Percentiles rank a stretch among this genome's conserved stretches.
phyloP scores from a whole-genome alignment of 2,888 invertebrate species.

The Limenitis arthemis region DNA sequence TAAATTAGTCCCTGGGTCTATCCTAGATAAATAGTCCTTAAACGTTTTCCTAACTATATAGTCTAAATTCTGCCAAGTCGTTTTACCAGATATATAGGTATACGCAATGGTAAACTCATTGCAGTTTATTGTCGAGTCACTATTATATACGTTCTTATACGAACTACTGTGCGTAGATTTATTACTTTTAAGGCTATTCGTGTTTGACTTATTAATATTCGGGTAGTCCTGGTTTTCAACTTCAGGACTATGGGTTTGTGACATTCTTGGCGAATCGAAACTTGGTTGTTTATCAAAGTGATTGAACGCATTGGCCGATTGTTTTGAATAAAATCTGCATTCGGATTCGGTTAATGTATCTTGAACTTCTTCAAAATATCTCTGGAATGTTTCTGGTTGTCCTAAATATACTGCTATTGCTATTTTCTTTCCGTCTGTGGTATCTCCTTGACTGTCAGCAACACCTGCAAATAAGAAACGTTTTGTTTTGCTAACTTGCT shows the following conservation, averaged over 20 bases:
- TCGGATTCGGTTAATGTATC: conserved; percentile 77
- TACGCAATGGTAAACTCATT: conserved; percentile 89
- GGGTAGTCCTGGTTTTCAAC: conserved; percentile 58
- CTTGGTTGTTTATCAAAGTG: conserved; percentile 64
- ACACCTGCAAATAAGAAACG: conserved; percentile 42
- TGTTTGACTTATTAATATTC: conserved; percentile 62
- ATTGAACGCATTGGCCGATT: conserved; percentile 56
- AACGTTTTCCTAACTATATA: conserved; percentile 92
- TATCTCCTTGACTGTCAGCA: conserved; percentile 75
- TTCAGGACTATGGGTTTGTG: conserved; percentile 62
- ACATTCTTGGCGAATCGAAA: conserved; percentile 61
- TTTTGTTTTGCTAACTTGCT: neutral
- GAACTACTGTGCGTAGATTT: conserved; percentile 68
- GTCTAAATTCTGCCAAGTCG: conserved; percentile 96
- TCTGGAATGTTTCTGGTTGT: conserved; percentile 82
- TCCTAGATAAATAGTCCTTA: conserved; percentile 93
- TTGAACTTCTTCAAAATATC: conserved; percentile 77
- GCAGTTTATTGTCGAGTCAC: conserved; percentile 69
- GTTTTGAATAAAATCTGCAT: conserved; percentile 72
- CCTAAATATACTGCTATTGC: conserved; percentile 91
- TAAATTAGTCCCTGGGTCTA: conserved; percentile 93
- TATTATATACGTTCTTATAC: conserved; percentile 65
- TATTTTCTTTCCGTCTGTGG: conserved; percentile 89
- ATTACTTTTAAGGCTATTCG: conserved; percentile 70
- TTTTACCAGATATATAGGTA: conserved; percentile 92